phyloP scores from a whole-genome alignment of 2,888 invertebrate species.

The Scaptodrosophila latifasciaeformis region DNA sequence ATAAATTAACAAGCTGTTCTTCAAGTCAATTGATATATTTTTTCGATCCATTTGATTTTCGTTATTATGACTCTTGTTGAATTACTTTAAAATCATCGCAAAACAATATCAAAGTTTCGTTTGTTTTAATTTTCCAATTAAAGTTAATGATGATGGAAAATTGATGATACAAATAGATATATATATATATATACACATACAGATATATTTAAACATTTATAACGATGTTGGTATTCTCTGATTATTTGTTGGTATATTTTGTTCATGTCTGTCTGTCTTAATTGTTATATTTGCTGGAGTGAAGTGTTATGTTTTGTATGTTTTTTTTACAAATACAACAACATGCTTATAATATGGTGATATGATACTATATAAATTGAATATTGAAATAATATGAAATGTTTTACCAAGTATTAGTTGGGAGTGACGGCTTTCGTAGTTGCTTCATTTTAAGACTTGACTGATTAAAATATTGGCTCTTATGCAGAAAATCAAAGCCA shows the following conservation, averaged over 20 bases:
- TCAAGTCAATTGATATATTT: background rate
- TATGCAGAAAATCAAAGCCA: too few species aligned
- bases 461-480: too few species aligned
- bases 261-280: slow-evolving; percentile 41
- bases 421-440: too few species aligned
- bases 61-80: background rate
- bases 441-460: too few species aligned
- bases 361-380: too few species aligned
- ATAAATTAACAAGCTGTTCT: background rate
- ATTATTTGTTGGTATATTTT: slow-evolving; percentile 58
- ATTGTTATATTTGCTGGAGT: background rate
- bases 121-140: slow-evolving; percentile 41
- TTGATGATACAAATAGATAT: slow-evolving; percentile 38
- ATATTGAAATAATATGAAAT: too few species aligned
- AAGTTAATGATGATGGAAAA: slow-evolving; percentile 47
- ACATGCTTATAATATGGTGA: slow-evolving; percentile 5
- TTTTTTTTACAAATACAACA: slow-evolving; percentile 7
- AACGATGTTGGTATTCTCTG: slow-evolving; percentile 13
- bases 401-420: too few species aligned
- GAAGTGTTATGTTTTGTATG: background rate
- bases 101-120: slow-evolving; percentile 26
- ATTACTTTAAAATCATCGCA: slow-evolving; percentile 39
- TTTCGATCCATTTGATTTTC: background rate
- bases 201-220: slow-evolving; percentile 20
- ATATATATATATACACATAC: slow-evolving; percentile 17